Evolutionary conservation across 2,888 invertebrate genomes (phyloP).

Genomic region (Cosmorhoe ocellata): DNA sequence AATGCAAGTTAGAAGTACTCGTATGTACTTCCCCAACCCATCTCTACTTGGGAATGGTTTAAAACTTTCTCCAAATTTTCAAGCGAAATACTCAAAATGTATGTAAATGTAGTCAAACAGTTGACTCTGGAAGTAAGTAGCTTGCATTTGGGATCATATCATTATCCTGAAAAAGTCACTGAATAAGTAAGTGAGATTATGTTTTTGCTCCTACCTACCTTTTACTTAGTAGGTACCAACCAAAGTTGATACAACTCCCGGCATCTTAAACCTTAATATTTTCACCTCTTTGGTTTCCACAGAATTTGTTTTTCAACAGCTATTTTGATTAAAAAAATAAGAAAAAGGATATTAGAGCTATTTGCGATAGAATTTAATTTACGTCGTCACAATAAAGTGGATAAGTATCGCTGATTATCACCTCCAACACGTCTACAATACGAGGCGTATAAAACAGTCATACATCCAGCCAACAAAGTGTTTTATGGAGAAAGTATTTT

Average conservation of each 20-base stretch:
- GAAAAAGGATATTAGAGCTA: too few species aligned
- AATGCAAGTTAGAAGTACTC: too few species aligned
- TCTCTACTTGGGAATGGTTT: slow-evolving; percentile 14
- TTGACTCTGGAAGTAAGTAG: slow-evolving; percentile 19
- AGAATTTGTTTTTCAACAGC: too few species aligned
- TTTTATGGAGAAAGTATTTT: slow-evolving; percentile 48
- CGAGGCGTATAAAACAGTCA: slow-evolving; percentile 24
- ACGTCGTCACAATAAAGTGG: slow-evolving; percentile 1
- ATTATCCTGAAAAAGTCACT: slow-evolving; percentile 12
- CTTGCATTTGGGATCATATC: slow-evolving; percentile 18
- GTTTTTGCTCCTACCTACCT: too few species aligned
- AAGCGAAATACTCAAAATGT: slow-evolving; percentile 21
- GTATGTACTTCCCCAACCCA: too few species aligned
- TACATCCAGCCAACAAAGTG: slow-evolving; percentile 41
- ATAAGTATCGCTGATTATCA: slow-evolving; percentile 6
- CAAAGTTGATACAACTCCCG: too few species aligned
- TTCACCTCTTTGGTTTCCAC: too few species aligned
- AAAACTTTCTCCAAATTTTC: slow-evolving; percentile 21
- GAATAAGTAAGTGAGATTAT: background rate
- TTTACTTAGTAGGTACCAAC: background rate
- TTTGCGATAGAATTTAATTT: background rate
- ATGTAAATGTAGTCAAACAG: slow-evolving; percentile 25
- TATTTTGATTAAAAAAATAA: too few species aligned
- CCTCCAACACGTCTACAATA: slow-evolving; percentile 29
- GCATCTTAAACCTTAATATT: too few species aligned